Evolutionary conservation across 2,113 vertebrate genomes (phyloP).

Genomic region (Phylloscopus trochiloides): DNA sequence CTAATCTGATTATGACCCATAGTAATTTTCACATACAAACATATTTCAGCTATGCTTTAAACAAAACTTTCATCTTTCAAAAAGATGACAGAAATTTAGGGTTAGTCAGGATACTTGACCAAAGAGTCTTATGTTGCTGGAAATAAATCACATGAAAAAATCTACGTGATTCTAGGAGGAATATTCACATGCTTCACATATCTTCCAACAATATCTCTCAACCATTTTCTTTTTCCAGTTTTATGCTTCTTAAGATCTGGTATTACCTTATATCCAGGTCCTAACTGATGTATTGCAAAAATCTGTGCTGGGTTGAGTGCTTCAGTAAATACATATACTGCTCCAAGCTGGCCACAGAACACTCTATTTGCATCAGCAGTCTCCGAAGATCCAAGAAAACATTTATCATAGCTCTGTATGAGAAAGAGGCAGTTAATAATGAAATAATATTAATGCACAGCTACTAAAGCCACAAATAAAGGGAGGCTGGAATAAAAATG

Average conservation of each 20-base stretch:
- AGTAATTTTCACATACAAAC: neutral
- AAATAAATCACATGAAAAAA: neutral
- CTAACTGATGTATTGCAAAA: conserved; percentile 97
- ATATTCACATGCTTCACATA: neutral
- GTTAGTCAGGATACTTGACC: neutral
- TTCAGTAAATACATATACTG: conserved; percentile 94
- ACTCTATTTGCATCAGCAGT: conserved; percentile 95
- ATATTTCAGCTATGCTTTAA: neutral
- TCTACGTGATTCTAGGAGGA: neutral
- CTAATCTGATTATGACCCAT: neutral
- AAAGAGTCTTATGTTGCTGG: neutral
- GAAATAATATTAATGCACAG: neutral
- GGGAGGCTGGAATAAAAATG: neutral
- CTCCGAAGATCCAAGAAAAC: conserved; percentile 97
- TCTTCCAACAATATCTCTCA: neutral
- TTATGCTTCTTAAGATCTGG: neutral
- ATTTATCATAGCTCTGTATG: conserved; percentile 96
- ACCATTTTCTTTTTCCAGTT: neutral
- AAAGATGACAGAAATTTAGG: neutral
- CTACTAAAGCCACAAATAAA: neutral
- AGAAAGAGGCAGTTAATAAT: conserved; percentile 10
- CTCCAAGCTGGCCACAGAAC: conserved; percentile 95
- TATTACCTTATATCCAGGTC: conserved; percentile 94
- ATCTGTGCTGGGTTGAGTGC: conserved; percentile 97
- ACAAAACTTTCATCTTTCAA: neutral